These are phyloP conservation scores for Amblyjoppa proteus DNA, from an alignment of 2,888 invertebrate genomes.

Conservation along the genomic window DNA sequence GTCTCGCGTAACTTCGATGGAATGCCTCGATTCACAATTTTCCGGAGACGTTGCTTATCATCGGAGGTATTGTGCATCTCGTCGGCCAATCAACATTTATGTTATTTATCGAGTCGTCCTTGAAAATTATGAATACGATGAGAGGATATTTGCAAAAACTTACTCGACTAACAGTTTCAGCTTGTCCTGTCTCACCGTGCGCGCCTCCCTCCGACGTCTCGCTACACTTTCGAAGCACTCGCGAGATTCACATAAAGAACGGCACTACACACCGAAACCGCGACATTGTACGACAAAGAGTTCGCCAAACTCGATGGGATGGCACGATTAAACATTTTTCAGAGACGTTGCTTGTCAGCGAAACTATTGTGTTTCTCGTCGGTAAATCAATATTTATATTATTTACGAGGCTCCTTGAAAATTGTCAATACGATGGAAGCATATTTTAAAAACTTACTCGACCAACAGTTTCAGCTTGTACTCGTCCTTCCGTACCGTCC, in stretches of 20 bases:
- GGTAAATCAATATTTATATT: background rate
- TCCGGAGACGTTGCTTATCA: background rate
- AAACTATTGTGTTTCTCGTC: background rate
- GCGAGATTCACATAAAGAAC: background rate
- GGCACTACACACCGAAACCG: background rate
- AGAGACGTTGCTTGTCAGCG: background rate
- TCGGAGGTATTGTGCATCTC: background rate
- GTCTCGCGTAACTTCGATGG: constrained; percentile 8
- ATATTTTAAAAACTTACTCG: background rate
- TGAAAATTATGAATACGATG: background rate
- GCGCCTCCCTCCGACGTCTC: background rate
- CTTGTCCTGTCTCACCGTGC: background rate
- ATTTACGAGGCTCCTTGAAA: background rate
- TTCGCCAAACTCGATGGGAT: constrained; percentile 4
- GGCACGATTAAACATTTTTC: background rate
- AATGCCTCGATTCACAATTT: background rate
- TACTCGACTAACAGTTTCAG: background rate
- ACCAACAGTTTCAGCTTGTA: background rate
- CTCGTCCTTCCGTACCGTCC: background rate
- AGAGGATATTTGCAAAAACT: background rate
- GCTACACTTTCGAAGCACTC: constrained; percentile 22
- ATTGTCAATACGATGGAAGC: background rate
- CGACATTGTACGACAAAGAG: background rate
- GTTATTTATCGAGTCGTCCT: background rate
- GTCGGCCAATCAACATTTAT: background rate